Evolutionary conservation across 1,140 invertebrate genomes (phyloP), one percentile per base, ranked within the genome.

Genomic region (Phenacoccus solenopsis): DNA sequence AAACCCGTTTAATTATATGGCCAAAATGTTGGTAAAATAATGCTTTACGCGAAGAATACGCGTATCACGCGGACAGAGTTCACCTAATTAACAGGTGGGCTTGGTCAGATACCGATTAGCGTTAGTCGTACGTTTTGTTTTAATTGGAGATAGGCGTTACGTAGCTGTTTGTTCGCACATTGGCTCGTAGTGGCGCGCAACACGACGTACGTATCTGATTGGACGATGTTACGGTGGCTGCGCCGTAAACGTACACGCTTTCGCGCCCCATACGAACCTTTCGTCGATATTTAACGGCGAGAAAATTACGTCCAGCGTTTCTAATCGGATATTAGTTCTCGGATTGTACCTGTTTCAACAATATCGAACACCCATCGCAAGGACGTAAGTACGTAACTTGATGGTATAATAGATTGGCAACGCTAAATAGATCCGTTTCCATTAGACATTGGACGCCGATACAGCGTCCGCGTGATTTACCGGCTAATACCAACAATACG

Each of bases 341-440:
- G 3, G 38, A 49, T 49, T 10, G 38, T 49, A 49, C 38, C 38
- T 49, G 38, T 49, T 49, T 49, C 38, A 49, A 49, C 38, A 49
- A 49, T n/a, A n/a, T 49, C 38, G 38, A 49, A 49, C 38, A 49
- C 38, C 38, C 38, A 49, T 49, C 38, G n/a, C n/a, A 49, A 49
- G 20, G 38, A 16, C 38, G 12, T 10, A 49, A 49, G 38, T 10
- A 49, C 38, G 38, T 49, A 49, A 49, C 38, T n/a, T n/a, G 38
- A 49, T 49, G 20, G 20, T 49, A 49, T 49, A 49, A 49, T 49
- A 49, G 38, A 49, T 49, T 49, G 38, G 38, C 38, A 49, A 49
- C 38, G 20, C 20, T 49, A 49, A 49, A 49, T 49, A 49, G 38
- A 49, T 49, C 38, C 38, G 38, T 49, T 49, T 49, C n/a, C n/a